Conservation (phyloP, 2,888 invertebrate species). For the Geotrupes spiniger region DNA sequence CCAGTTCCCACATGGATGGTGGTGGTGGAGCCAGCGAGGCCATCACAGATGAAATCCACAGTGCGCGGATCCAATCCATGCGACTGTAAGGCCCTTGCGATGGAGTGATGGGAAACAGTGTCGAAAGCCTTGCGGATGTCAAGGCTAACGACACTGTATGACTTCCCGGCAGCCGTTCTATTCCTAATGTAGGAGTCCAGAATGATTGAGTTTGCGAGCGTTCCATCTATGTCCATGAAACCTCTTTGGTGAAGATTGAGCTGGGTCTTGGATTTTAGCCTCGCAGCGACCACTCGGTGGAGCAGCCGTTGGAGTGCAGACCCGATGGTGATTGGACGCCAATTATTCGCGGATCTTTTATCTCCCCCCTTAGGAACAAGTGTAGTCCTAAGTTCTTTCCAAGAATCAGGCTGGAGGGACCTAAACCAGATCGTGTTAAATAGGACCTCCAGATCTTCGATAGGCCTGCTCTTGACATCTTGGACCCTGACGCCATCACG, state of each 20-base stretch:
- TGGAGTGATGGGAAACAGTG: conserved; percentile 26
- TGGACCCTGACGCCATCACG: conserved; percentile 20
- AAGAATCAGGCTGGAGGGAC: no score
- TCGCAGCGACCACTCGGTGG: conserved; percentile 28
- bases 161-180: conserved; percentile 29
- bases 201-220: conserved; percentile 39
- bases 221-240: conserved; percentile 40
- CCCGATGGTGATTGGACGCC: conserved; percentile 36
- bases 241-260: conserved; percentile 33
- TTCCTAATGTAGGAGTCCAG: conserved; percentile 35
- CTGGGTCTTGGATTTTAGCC: conserved; percentile 9
- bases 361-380: no score
- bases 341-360: conserved; percentile 25
- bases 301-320: conserved; percentile 31
- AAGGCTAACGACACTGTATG: conserved; percentile 41
- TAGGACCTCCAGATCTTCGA: no score
- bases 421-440: no score
- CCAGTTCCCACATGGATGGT: conserved; percentile 24
- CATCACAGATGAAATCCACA: conserved; percentile 32
- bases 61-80: conserved; percentile 37
- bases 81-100: conserved; percentile 33
- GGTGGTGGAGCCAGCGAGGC: conserved; percentile 33
- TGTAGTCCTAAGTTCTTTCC: no score
- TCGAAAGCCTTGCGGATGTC: conserved; percentile 32
- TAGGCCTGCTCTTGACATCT: neutral